Evolutionary conservation across 2,888 invertebrate species (phyloP).

Genomic region (Spodoptera exigua): DNA sequence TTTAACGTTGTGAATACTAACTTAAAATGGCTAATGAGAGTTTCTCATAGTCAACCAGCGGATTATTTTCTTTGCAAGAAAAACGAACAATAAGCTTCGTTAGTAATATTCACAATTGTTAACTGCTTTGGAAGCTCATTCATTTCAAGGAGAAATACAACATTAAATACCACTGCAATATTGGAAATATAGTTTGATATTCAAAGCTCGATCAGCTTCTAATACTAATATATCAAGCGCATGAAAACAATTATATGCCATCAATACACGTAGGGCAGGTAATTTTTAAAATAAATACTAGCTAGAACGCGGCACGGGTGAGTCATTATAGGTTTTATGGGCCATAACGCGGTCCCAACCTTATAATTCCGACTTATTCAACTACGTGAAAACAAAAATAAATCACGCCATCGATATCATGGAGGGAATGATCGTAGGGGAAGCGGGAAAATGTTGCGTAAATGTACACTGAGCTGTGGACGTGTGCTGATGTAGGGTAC

Average conservation of each 20-base stretch:
- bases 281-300: slow-evolving; percentile 67
- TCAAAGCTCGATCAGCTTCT: slow-evolving; percentile 23
- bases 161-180: background rate
- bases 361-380: slow-evolving; percentile 75
- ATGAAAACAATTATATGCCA: slow-evolving; percentile 52
- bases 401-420: slow-evolving; percentile 72
- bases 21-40: slow-evolving; percentile 43
- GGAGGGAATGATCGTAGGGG: slow-evolving; percentile 53
- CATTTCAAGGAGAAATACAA: background rate
- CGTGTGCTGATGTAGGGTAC: slow-evolving; percentile 26
- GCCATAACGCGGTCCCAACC: slow-evolving; percentile 73
- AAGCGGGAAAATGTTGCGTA: slow-evolving; percentile 51
- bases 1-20: slow-evolving; percentile 54
- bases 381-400: slow-evolving; percentile 76
- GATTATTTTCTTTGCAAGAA: slow-evolving; percentile 27
- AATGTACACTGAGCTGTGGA: slow-evolving; percentile 36
- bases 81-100: slow-evolving; percentile 14
- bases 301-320: slow-evolving; percentile 59
- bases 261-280: slow-evolving; percentile 45
- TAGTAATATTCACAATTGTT: slow-evolving; percentile 13
- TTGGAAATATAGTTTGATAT: no score
- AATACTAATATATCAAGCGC: slow-evolving; percentile 27
- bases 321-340: slow-evolving; percentile 75
- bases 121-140: background rate
- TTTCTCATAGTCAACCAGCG: slow-evolving; percentile 31